These are phyloP conservation scores for Heliconius ismenius DNA, from an alignment of 2,888 invertebrate genomes.

Conservation along the genomic window DNA sequence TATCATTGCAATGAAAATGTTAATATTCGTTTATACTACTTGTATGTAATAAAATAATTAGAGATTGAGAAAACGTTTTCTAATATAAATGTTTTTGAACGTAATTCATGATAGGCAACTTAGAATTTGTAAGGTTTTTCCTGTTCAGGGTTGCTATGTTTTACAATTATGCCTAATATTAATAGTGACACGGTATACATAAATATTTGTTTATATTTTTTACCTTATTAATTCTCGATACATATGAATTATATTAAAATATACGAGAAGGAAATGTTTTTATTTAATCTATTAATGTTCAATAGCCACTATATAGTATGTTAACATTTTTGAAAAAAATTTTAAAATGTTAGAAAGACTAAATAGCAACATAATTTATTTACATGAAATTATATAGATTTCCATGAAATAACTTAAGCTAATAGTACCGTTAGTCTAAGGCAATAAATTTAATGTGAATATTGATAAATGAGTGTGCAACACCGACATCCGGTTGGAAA, in stretches of 20 bases:
- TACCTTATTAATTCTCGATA: background rate
- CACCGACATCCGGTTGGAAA: constrained; percentile 65
- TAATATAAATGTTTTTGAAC: constrained; percentile 42
- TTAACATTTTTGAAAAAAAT: background rate
- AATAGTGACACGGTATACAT: background rate
- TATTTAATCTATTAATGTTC: background rate
- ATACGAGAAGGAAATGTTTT: background rate
- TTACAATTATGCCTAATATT: background rate
- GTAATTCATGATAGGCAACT: constrained; percentile 50
- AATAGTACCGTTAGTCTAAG: background rate
- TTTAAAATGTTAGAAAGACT: background rate
- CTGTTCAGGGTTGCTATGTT: constrained; percentile 51
- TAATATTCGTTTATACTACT: background rate
- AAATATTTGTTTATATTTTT: background rate
- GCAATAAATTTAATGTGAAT: background rate
- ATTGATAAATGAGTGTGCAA: constrained; percentile 48
- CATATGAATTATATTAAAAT: background rate
- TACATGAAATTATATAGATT: background rate
- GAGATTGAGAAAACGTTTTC: background rate
- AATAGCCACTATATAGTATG: background rate
- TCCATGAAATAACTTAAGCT: background rate
- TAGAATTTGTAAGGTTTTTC: constrained; percentile 44
- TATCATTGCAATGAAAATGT: background rate
- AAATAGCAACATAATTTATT: background rate
- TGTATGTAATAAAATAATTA: background rate